Conservation (phyloP, 2,113 vertebrate genomes). For the Phylloscopus trochiloides region DNA sequence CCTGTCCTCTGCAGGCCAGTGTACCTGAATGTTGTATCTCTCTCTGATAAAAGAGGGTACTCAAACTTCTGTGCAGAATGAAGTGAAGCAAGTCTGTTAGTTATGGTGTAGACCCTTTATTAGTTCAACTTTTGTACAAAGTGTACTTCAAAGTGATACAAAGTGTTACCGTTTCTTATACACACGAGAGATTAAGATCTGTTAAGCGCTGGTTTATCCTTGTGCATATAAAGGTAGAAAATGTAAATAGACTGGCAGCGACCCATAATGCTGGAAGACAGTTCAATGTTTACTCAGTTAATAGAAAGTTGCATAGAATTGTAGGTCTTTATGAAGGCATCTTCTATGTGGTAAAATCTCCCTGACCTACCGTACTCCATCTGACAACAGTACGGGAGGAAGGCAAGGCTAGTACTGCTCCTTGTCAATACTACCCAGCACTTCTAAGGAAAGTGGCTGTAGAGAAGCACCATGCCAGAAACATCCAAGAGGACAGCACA, state of each 20-base stretch:
- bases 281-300: not conserved
- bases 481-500: not conserved
- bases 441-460: not conserved
- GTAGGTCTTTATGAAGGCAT: slow-evolving; percentile 48
- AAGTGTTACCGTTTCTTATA: not conserved
- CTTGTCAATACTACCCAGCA: not conserved
- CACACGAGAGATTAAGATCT: not conserved
- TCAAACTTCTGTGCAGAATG: not conserved
- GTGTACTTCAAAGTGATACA: slow-evolving; percentile 34
- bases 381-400: not conserved
- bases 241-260: slow-evolving; percentile 15
- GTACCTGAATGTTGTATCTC: not conserved
- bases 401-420: not conserved
- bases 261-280: slow-evolving; percentile 47
- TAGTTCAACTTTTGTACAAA: slow-evolving; percentile 49
- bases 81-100: not conserved
- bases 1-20: not conserved
- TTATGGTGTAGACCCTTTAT: slow-evolving; percentile 16
- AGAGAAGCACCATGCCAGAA: slow-evolving; percentile 20
- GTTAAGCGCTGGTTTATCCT: not conserved
- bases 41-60: not conserved
- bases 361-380: not conserved
- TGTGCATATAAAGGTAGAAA: slow-evolving; percentile 43
- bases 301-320: slow-evolving; percentile 61
- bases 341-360: not conserved